Base-by-base conservation (phyloP, 2,888 invertebrate genomes). In the Calliopum simillimum region DNA sequence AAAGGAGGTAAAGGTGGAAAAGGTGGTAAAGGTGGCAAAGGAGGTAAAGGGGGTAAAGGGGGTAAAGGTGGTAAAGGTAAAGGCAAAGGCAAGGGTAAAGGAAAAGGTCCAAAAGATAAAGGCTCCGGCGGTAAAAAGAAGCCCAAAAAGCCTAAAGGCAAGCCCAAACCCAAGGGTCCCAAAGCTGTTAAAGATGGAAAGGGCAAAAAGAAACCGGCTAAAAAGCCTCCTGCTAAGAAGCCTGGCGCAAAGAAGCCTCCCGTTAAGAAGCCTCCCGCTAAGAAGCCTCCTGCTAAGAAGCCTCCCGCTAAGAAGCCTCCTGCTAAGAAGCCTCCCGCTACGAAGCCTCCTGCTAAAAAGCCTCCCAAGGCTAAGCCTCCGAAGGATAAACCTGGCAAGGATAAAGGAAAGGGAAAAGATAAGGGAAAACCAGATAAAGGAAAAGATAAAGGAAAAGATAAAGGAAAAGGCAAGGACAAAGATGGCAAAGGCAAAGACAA, bases 371-470 rank as follows among this genome's bases (percentile, higher is more conserved):
- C 1, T 25, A 21, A 62, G 1, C 62, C 43, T 3, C 59, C 68
- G 14, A 46, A 66, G 6, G 33, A 44, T 16, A 25, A 53, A 16
- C 47, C 59, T 58, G 21, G 59, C 11, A 74, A 69, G 23, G 69
- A 69, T 44, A 46, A 67, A 63, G 59, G 62, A 16, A 61, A 63
- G 19, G 46, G 19, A 11, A 61, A 65, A 14, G 25, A 62, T 25
- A 19, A 62, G 13, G 68, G 65, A 2, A 1, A 61, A 6, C 2
- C 16, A 33, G 43, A 46, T 21, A 68, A 69, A 23, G 44, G 8
- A 13, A 33, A n/a, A 21, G 25, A 33, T 3, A 41, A 53, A n/a
- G 61, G 23, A 23, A 33, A 58, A 16, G 5, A 41, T 33, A 55
- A 4, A 59, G 46, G 8, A 2, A 64, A 41, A 19, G 53, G 8